Evolutionary conservation across 2,888 invertebrate genomes (phyloP).

Genomic region (Noctua fimbriata): DNA sequence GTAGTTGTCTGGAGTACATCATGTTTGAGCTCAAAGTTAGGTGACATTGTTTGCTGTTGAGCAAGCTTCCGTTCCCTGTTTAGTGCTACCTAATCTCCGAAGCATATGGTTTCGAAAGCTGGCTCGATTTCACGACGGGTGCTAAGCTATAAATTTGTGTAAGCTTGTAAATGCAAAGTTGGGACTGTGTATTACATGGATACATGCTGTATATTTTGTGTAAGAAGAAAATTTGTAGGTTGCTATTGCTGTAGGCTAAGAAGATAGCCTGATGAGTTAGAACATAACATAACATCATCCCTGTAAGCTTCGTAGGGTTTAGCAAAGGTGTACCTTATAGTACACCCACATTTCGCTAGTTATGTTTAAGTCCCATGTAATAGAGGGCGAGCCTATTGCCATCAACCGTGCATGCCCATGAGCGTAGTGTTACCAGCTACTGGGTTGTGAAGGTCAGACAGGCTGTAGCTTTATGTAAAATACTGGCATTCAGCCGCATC

Average conservation of each 20-base stretch:
- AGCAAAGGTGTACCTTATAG: no score
- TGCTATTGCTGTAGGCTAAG: not conserved
- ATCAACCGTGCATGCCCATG: no score
- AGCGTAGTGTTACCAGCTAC: no score
- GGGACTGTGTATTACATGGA: not conserved
- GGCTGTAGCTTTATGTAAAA: no score
- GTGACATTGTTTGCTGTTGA: constrained; percentile 41
- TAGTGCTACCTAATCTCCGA: constrained; percentile 38
- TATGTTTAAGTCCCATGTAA: no score
- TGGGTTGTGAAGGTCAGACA: no score
- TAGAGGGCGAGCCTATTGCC: no score
- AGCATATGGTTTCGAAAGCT: constrained; percentile 40
- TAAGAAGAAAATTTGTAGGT: not conserved
- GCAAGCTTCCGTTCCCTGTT: constrained; percentile 14
- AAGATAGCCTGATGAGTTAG: not conserved
- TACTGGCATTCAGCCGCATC: no score
- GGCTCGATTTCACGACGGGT: not conserved
- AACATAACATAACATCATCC: no score
- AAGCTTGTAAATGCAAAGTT: constrained; percentile 9
- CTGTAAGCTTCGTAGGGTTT: no score
- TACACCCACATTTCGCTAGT: no score
- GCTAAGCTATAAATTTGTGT: constrained; percentile 13
- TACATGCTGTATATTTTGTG: not conserved
- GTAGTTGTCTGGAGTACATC: not conserved
- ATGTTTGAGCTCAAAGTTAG: constrained; percentile 36